Percentiles rank a stretch among this genome's conserved stretches.
Conservation (phyloP, 1,140 invertebrate species). For the Hydropsyche tenuis region DNA sequence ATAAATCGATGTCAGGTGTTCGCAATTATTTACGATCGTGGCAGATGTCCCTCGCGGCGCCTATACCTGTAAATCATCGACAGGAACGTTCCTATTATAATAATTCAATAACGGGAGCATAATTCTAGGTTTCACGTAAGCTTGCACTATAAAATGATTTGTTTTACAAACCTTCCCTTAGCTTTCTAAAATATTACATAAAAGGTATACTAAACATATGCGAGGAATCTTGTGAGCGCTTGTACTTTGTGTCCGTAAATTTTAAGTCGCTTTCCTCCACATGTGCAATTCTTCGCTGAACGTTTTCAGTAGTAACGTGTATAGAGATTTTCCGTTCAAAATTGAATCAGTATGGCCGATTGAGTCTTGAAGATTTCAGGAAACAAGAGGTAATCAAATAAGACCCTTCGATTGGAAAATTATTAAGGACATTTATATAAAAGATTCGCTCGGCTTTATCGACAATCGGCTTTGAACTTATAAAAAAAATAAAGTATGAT, state of each 20-base stretch:
- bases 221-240: too few relatives aligned
- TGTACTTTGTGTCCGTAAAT: not conserved
- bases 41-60: conserved; percentile 45
- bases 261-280: not conserved
- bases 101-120: conserved; percentile 29
- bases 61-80: conserved; percentile 46
- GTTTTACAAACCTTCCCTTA: not conserved
- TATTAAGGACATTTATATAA: too few relatives aligned
- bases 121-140: not conserved
- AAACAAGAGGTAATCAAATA: too few relatives aligned
- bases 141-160: not conserved
- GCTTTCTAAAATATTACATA: too few relatives aligned
- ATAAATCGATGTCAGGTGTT: conserved; percentile 36
- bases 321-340: too few relatives aligned
- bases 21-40: conserved; percentile 42
- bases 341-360: too few relatives aligned
- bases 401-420: too few relatives aligned
- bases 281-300: not conserved
- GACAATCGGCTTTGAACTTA: too few relatives aligned
- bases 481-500: too few relatives aligned
- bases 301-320: not conserved
- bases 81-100: conserved; percentile 35
- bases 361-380: too few relatives aligned
- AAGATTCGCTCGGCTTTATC: not conserved
- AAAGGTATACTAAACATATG: too few relatives aligned